Conservation (phyloP, 2,797 vertebrate species). For the Gobio occitaniae region DNA sequence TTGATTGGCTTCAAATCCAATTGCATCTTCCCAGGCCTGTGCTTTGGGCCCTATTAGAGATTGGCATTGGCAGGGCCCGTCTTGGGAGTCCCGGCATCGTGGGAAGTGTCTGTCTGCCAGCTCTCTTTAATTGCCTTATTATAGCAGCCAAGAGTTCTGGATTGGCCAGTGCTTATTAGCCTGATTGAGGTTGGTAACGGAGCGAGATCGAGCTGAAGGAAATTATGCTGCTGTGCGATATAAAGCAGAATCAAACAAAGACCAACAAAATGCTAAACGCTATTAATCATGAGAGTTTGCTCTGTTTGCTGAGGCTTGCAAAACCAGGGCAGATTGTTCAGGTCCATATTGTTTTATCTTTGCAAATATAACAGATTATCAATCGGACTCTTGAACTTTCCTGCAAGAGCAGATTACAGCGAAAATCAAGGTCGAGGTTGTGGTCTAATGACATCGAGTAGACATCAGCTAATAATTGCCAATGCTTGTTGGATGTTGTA, state of each 20-base stretch:
- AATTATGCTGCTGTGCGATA: slow-evolving; percentile 11
- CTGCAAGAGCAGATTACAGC: slow-evolving; percentile 11
- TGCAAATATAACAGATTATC: slow-evolving; percentile 25
- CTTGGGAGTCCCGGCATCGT: slow-evolving; percentile 51
- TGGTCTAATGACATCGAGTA: not conserved
- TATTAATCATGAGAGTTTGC: not conserved
- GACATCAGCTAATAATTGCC: slow-evolving; percentile 15
- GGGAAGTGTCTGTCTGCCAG: slow-evolving; percentile 58
- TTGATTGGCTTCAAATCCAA: slow-evolving; percentile 73
- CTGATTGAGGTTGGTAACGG: slow-evolving; percentile 30
- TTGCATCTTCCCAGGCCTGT: slow-evolving; percentile 60
- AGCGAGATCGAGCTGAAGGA: slow-evolving; percentile 24
- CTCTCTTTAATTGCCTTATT: slow-evolving; percentile 65
- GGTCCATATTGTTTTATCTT: slow-evolving; percentile 29
- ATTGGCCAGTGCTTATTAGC: slow-evolving; percentile 45
- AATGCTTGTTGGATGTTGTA: not conserved
- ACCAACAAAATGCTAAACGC: not conserved
- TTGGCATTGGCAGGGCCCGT: slow-evolving; percentile 67
- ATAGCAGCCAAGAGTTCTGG: slow-evolving; percentile 42
- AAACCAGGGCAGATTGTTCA: not conserved
- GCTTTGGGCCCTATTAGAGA: slow-evolving; percentile 67
- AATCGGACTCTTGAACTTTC: slow-evolving; percentile 35
- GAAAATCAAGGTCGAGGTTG: slow-evolving; percentile 15
- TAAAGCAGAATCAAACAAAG: not conserved
- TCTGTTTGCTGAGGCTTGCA: not conserved